Evolutionary conservation across 2,888 invertebrate species (phyloP).

Genomic region (Matsumyia berberina): DNA sequence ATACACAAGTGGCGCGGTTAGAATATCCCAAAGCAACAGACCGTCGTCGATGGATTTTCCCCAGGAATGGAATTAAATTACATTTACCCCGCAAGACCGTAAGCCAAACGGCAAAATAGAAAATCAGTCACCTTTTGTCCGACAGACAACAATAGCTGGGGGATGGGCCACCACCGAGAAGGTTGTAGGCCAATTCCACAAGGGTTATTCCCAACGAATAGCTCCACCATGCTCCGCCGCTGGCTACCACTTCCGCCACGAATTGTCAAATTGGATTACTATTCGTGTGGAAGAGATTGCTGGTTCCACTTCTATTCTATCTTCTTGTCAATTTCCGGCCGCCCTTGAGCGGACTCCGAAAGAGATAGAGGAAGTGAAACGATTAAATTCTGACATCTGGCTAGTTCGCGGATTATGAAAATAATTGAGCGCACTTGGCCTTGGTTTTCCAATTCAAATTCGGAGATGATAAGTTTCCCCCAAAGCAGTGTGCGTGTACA

Average conservation of each 20-base stretch:
- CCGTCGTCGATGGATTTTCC: constrained; percentile 38
- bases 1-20: constrained; percentile 24
- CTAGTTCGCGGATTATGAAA: constrained; percentile 66
- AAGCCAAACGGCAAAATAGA: constrained; percentile 9
- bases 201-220: constrained; percentile 20
- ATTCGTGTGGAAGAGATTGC: constrained; percentile 61
- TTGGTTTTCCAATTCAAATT: constrained; percentile 50
- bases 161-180: background rate
- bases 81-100: constrained; percentile 27
- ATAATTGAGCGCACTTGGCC: constrained; percentile 50
- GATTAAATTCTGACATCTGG: constrained; percentile 70
- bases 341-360: constrained; percentile 1
- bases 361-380: constrained; percentile 29
- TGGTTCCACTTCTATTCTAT: constrained; percentile 44
- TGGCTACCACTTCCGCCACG: constrained; percentile 34
- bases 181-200: constrained; percentile 48
- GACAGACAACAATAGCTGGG: constrained; percentile 47
- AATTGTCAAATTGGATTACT: constrained; percentile 69
- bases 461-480: background rate
- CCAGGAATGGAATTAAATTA: constrained; percentile 71
- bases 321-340: constrained; percentile 37
- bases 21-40: constrained; percentile 56
- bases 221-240: constrained; percentile 6
- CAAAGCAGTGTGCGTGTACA: background rate
- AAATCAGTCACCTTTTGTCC: constrained; percentile 69